Percentiles rank a stretch among this genome's conserved stretches.
These are phyloP conservation scores for Colinus virginianus DNA, from an alignment of 2,113 vertebrate species.

Conservation along the genomic window DNA sequence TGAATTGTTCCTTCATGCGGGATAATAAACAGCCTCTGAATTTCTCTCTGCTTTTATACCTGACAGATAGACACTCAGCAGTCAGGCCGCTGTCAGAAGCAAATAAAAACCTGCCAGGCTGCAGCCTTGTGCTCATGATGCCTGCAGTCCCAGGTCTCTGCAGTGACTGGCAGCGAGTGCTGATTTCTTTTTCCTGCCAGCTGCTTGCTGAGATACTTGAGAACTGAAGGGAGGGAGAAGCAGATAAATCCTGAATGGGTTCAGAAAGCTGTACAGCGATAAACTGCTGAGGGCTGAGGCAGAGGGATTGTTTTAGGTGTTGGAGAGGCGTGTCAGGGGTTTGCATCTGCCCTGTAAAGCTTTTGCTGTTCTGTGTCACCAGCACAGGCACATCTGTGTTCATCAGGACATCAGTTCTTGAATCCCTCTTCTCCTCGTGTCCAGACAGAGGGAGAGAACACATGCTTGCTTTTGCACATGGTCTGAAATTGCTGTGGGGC, in stretches of 20 bases:
- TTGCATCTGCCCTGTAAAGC: not conserved
- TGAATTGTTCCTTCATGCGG: not conserved
- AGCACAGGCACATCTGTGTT: not conserved
- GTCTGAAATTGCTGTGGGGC: not conserved
- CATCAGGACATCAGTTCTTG: not conserved
- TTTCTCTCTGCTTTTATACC: not conserved
- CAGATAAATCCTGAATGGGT: not conserved
- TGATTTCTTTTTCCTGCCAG: not conserved
- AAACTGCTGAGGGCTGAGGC: not conserved
- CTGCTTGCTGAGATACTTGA: not conserved
- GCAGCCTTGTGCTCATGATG: rapidly evolving
- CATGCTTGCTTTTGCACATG: not conserved
- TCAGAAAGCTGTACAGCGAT: not conserved
- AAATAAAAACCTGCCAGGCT: not conserved
- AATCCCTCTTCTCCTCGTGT: not conserved
- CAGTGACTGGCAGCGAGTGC: not conserved
- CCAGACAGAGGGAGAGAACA: not conserved
- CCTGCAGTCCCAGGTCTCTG: not conserved
- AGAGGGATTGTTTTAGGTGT: not conserved
- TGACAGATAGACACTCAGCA: not conserved
- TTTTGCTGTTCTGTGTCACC: not conserved
- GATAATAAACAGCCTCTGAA: not conserved
- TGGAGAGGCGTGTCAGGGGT: not conserved
- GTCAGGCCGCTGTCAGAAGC: not conserved
- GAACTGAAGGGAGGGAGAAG: not conserved